Conservation (phyloP, 2,888 invertebrate species). For the Pachydiplax longipennis region DNA sequence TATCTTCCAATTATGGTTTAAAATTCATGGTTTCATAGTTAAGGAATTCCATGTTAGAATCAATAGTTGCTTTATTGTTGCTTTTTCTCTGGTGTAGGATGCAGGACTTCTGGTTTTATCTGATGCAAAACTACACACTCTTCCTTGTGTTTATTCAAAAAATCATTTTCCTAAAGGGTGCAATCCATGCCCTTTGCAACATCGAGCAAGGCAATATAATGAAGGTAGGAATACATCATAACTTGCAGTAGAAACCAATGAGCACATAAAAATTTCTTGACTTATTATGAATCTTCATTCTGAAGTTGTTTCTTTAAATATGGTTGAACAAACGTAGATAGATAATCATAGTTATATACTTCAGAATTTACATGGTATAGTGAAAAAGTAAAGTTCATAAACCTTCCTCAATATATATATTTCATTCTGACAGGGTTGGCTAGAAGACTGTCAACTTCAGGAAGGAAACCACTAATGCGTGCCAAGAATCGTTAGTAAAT, state of each 20-base stretch:
- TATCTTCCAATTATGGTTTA: too few relatives aligned
- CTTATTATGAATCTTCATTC: background rate
- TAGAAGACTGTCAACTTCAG: background rate
- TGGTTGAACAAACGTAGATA: background rate
- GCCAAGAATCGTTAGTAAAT: too few relatives aligned
- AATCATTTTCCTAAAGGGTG: background rate
- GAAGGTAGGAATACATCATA: background rate
- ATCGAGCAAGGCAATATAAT: background rate
- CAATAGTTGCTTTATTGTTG: background rate
- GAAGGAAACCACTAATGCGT: background rate
- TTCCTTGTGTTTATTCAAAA: conserved; percentile 16
- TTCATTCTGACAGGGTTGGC: conserved; percentile 19
- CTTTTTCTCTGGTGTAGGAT: conserved; percentile 42
- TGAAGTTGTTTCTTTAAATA: background rate
- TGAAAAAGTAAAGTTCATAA: background rate
- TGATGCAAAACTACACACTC: conserved; percentile 26
- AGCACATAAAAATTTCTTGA: background rate
- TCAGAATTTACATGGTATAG: background rate
- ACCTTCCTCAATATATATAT: background rate
- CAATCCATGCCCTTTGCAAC: background rate
- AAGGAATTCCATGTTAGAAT: background rate
- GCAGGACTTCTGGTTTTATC: conserved; percentile 30
- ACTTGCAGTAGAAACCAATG: background rate
- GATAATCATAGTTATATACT: background rate
- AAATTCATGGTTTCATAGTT: background rate